These are phyloP conservation scores for Phortica variegata DNA, from an alignment of 1,140 invertebrate genomes.

Conservation along the genomic window DNA sequence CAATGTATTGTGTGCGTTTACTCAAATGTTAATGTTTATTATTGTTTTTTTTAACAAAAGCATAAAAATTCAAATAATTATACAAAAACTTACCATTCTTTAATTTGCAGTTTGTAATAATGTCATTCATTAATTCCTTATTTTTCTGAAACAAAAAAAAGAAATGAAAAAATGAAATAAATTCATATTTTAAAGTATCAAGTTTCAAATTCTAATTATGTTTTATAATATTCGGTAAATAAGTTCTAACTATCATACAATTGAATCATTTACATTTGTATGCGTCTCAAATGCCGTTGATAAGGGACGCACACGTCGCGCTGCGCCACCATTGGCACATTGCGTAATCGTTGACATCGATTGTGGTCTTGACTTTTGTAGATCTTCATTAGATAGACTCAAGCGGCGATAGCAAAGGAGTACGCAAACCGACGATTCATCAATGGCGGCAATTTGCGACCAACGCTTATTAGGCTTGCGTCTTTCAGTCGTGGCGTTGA, in stretches of 20 bases:
- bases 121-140: conserved; percentile 68
- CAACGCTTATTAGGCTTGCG: conserved; percentile 18
- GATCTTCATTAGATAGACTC: conserved; percentile 7
- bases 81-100: conserved; percentile 63
- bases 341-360: conserved; percentile 29
- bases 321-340: conserved; percentile 29
- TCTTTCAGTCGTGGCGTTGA: too few species aligned
- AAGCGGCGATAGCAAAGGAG: conserved; percentile 34
- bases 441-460: conserved; percentile 37
- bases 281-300: conserved; percentile 41
- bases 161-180: conserved; percentile 11
- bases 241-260: conserved; percentile 4
- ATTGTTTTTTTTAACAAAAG: neutral
- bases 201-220: conserved; percentile 6
- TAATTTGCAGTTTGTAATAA: conserved; percentile 65
- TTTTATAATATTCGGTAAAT: neutral
- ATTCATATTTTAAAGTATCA: neutral
- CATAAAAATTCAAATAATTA: conserved; percentile 6
- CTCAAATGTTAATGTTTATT: too few species aligned
- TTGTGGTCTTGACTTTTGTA: conserved; percentile 6
- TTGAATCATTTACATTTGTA: conserved; percentile 31
- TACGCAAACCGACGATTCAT: conserved; percentile 21
- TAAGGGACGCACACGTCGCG: conserved; percentile 31
- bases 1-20: too few species aligned
- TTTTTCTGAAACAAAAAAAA: conserved; percentile 66